Percentiles rank a stretch among this genome's conserved stretches.
Conservation (phyloP, 92 coral and sea anemone species). For the Scolanthus callimorphus region DNA sequence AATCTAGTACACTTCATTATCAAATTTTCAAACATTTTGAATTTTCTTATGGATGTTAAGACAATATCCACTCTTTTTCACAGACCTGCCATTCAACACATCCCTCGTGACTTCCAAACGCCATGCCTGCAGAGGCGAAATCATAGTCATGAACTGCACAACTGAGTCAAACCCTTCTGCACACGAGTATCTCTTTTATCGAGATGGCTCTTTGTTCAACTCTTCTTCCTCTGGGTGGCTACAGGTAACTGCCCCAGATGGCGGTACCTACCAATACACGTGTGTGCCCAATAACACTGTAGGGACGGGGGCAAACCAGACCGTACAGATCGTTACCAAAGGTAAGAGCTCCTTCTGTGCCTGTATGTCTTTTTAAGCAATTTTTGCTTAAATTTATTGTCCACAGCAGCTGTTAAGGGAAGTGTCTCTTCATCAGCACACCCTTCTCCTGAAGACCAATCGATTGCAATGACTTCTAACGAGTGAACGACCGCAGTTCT, state of each 20-base stretch:
- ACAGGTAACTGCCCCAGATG: constrained; percentile 1
- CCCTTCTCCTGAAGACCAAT: too few relatives aligned
- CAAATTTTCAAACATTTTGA: too few relatives aligned
- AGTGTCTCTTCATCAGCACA: too few relatives aligned
- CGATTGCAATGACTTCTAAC: neutral
- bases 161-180: constrained; percentile 39
- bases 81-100: constrained; percentile 27
- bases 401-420: too few relatives aligned
- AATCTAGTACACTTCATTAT: too few relatives aligned
- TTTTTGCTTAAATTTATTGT: too few relatives aligned
- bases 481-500: too few relatives aligned
- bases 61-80: too few relatives aligned
- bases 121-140: constrained; percentile 11
- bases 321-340: constrained; percentile 11
- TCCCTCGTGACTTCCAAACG: neutral
- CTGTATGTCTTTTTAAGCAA: too few relatives aligned
- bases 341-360: too few relatives aligned
- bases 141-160: constrained; percentile 24
- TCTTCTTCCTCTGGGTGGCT: constrained; percentile 19
- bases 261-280: constrained; percentile 27
- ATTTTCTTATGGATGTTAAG: too few relatives aligned
- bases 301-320: constrained; percentile 32
- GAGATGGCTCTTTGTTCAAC: constrained; percentile 16
- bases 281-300: constrained; percentile 39
- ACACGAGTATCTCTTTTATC: constrained; percentile 25